Base-by-base conservation (phyloP, 2,888 invertebrate species). In the Cyaniris semiargus region DNA sequence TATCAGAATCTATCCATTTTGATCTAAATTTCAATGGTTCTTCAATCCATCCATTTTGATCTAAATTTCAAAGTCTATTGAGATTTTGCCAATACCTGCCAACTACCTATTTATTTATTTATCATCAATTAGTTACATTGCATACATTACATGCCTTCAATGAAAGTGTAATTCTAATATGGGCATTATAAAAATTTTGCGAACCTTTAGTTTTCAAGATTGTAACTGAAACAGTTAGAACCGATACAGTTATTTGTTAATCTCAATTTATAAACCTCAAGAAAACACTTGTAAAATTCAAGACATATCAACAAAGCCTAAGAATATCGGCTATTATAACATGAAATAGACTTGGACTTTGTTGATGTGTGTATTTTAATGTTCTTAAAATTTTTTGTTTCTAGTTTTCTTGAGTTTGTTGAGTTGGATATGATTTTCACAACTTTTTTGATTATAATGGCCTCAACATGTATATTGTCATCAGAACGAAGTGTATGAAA, bases 81-180 rank as follows among this genome's bases (percentile, higher is more conserved):
- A 56, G 34, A 76, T 72, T 72, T 34, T 71, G 71, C 76, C 76
- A 76, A 72, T 76, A 58, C 71, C 31, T 76, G 34, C 76, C 76
- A 76, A 58, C 72, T 56, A 72, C 34, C 18, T 76, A 76, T 76
- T 76, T 71, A 76, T 76, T 71, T 53, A 58, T 76, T 71, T 58
- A 71, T 58, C 70, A 76, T 74, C 27, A 8, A 53, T 74, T 74
- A 6, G 18, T 74, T 72, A 48, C 15, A 21, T 74, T 74, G 18
- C 53, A 53, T 74, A 48, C 15, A 66, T 60, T 74, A 48, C 15
- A 66, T 60, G 23, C 23, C 60, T 66, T 66, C 27, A 66, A 66
- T 27, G 4, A 60, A 60, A 60, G 10, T 13, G 23, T 60, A 66
- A 66, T 66, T 44, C 13, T 3, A 66, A 38, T 71, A 71, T 71